A percentile compares a stretch with the other conserved stretches of the same genome.
Evolutionary conservation across 2,113 vertebrate genomes (phyloP).

Genomic region (Hylia prasina): DNA sequence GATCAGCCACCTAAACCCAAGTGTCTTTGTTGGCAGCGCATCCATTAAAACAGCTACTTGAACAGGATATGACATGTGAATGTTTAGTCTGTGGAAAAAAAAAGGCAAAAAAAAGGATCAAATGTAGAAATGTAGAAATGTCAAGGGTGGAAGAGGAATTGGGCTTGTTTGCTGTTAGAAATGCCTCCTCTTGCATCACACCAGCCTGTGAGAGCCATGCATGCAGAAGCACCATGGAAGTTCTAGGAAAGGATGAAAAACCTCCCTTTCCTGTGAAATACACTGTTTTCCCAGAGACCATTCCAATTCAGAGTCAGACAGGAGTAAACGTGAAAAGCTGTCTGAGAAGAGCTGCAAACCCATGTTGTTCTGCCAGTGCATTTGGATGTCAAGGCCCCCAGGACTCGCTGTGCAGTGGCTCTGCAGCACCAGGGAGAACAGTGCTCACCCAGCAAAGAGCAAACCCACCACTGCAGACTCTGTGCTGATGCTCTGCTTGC

Average conservation of each 20-base stretch:
- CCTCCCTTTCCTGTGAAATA: not conserved
- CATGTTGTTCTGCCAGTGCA: not conserved
- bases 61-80: not conserved
- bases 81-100: not conserved
- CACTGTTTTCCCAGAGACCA: not conserved
- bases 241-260: not conserved
- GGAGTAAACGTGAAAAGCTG: not conserved
- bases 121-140: not conserved
- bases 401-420: accelerated
- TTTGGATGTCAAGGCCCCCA: not conserved
- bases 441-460: accelerated
- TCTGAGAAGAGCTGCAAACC: not conserved
- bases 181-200: not conserved
- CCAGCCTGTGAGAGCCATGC: not conserved
- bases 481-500: not conserved
- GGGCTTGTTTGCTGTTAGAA: not conserved
- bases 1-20: not conserved
- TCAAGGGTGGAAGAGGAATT: not conserved
- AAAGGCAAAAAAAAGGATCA: not conserved
- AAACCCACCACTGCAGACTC: not conserved
- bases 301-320: not conserved
- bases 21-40: not conserved
- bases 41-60: not conserved
- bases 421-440: not conserved
- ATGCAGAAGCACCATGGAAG: not conserved